Evolutionary conservation across 2,888 invertebrate genomes (phyloP).

Genomic region (Brachypalpus laphriformis): DNA sequence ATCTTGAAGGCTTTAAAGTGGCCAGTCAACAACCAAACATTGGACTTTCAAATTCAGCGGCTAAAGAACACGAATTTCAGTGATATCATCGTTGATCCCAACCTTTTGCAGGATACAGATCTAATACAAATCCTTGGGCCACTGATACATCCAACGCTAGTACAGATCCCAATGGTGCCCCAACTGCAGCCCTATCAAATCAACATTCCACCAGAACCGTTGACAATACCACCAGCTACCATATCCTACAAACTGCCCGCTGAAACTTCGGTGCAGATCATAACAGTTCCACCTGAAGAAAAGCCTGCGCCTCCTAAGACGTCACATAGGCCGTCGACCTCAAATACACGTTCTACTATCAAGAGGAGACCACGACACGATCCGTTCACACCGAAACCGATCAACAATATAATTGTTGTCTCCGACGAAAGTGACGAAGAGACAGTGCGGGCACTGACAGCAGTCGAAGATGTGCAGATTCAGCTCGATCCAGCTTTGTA

Average conservation of each 20-base stretch:
- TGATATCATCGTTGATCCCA: constrained; percentile 80
- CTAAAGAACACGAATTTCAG: constrained; percentile 80
- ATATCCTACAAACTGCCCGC: constrained; percentile 81
- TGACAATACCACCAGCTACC: constrained; percentile 73
- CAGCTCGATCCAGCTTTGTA: constrained; percentile 75
- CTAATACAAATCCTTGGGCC: constrained; percentile 81
- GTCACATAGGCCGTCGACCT: background rate
- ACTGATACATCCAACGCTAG: constrained; percentile 76
- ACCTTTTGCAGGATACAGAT: constrained; percentile 81
- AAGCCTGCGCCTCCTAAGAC: constrained; percentile 67
- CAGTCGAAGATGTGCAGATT: constrained; percentile 66
- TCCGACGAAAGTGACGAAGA: constrained; percentile 77
- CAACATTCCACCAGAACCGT: constrained; percentile 46
- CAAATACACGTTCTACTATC: background rate
- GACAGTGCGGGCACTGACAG: background rate
- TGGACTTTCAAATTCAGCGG: constrained; percentile 79
- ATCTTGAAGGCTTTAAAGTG: constrained; percentile 82
- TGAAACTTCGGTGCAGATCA: constrained; percentile 81
- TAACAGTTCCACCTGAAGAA: constrained; percentile 80
- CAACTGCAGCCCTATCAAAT: constrained; percentile 53
- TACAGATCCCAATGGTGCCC: constrained; percentile 30
- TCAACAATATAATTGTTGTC: constrained; percentile 74
- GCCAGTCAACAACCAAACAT: constrained; percentile 79
- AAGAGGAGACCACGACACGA: constrained; percentile 65
- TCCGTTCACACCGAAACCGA: constrained; percentile 35